These are phyloP conservation scores for Cyphotilapia sp. DNA, from an alignment of 2,113 vertebrate genomes.

Conservation along the genomic window DNA sequence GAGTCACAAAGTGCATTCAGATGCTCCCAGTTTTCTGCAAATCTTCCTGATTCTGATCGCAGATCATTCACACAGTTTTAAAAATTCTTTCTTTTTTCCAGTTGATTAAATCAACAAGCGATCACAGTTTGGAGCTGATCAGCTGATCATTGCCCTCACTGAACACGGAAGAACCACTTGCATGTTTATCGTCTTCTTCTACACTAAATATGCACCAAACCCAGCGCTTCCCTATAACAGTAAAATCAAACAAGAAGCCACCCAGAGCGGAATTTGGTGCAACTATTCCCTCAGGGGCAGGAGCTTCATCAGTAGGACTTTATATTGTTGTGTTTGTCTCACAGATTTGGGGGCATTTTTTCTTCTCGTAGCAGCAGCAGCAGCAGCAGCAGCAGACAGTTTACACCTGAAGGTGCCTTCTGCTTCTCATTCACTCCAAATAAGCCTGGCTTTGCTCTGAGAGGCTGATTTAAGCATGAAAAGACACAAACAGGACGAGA, in stretches of 20 bases:
- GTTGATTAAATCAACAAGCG: not conserved
- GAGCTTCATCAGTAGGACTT: not conserved
- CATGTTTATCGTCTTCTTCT: not conserved
- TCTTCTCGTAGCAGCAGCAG: not conserved
- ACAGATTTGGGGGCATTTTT: not conserved
- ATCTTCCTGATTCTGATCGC: not conserved
- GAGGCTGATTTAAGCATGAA: constrained; percentile 33
- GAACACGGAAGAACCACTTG: not conserved
- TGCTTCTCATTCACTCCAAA: constrained; percentile 34
- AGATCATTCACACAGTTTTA: not conserved
- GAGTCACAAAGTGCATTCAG: not conserved
- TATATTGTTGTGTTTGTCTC: not conserved
- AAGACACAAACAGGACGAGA: constrained; percentile 31
- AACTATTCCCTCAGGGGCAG: not conserved
- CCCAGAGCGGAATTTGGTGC: not conserved
- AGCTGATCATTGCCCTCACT: not conserved
- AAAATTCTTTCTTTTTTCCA: not conserved
- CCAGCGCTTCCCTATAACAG: not conserved
- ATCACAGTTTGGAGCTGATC: not conserved
- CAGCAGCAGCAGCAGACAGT: not conserved
- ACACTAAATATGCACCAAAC: not conserved
- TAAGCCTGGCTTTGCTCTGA: not conserved
- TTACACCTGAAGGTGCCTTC: constrained; percentile 28
- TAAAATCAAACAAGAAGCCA: not conserved
- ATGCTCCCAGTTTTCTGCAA: not conserved